Base-by-base conservation (phyloP, 2,797 vertebrate genomes). In the Ibycter americanus region DNA sequence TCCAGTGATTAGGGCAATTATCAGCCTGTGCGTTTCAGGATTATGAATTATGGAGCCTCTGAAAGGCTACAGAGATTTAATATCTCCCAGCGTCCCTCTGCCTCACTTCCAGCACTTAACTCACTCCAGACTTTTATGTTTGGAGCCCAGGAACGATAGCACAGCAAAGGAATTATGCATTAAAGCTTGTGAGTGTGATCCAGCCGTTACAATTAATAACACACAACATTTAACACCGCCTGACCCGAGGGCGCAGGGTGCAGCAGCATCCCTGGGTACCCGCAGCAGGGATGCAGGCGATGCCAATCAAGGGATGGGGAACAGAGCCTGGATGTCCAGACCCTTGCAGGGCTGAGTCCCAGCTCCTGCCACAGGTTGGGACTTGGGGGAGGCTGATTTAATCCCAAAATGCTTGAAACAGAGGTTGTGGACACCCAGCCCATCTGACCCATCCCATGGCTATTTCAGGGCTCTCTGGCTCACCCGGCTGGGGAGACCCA, bases 1-100 rank as follows among this genome's bases (percentile, higher is more conserved):
- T 98, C 94, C 96, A 97, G 96, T 97, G 98, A 98, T 98, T 98
- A 98, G 96, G 95, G 97, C 93, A 97, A 98, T 98, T 98, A 98
- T 98, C 96, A 91, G 96, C 59, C 95, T 80, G 92, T 52, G 93
- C 91, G 68, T 97, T 97, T 97, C 95, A 98, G 95, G 97, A 98
- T 98, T 98, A 97, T 98, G 97, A 98, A 97, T 98, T 97, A 98
- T 96, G 95, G 91, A 96, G 95, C 85, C 74, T 88, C 92, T 86
- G 92, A 89, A 94, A 96, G 91, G 93, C 94, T 96, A 84, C 81
- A 58, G 95, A 96, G 85, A 96, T 93, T 93, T 94, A 95, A 85
- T 89, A 94, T 36, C 80, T 76, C 78, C 44, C 38, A 29, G 44
- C 6, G 8, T 55, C 51, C 78, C 71, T 90, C 73, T 66, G 82